phyloP scores from a whole-genome alignment of 2,797 vertebrate genomes.

The Macroramphosus scolopax region DNA sequence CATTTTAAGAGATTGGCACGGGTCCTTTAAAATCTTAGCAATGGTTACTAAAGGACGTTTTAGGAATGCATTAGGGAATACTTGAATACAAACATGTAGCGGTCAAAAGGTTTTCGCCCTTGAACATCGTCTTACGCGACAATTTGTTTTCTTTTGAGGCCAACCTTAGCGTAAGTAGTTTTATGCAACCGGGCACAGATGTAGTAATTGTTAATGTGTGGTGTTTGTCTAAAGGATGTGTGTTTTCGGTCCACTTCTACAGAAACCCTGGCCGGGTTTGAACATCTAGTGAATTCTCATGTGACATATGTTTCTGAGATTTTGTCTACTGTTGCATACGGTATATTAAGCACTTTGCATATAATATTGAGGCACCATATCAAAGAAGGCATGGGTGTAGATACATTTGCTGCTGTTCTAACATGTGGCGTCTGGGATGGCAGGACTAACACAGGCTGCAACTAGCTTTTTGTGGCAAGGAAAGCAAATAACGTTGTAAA shows the following conservation, averaged over 20 bases:
- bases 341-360: constrained; percentile 64
- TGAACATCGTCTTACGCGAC: too few species aligned
- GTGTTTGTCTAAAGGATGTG: constrained; percentile 7
- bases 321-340: constrained; percentile 54
- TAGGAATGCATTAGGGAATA: too few species aligned
- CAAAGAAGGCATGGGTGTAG: constrained; percentile 62
- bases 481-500: constrained; percentile 33
- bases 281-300: constrained; percentile 17
- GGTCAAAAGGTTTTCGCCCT: too few species aligned
- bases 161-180: too few species aligned
- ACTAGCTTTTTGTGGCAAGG: constrained; percentile 59
- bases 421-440: constrained; percentile 38
- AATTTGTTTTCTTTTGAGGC: too few species aligned
- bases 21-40: too few species aligned
- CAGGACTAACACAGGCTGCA: constrained; percentile 46
- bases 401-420: constrained; percentile 55
- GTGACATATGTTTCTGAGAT: constrained; percentile 15
- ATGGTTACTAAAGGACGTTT: too few species aligned
- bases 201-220: constrained; percentile 22
- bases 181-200: constrained; percentile 6
- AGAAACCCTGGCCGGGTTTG: constrained; percentile 17
- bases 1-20: too few species aligned
- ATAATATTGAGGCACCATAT: constrained; percentile 73
- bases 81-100: too few species aligned
- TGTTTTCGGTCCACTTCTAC: constrained; percentile 6